Conservation (phyloP, 2,113 vertebrate genomes). For the Halcyon senegalensis region DNA sequence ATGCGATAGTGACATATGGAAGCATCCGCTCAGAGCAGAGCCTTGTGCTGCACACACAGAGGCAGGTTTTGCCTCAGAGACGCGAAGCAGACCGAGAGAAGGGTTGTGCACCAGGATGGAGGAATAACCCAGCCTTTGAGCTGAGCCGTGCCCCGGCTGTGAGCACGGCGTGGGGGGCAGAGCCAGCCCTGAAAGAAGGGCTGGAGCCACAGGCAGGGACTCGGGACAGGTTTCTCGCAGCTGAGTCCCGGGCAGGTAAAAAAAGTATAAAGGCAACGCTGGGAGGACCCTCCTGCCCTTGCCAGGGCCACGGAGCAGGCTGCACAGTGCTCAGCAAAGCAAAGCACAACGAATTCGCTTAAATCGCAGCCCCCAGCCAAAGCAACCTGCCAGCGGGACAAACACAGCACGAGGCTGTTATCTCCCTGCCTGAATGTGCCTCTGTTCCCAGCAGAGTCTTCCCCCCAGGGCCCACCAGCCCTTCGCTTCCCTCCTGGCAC, state of each 20-base stretch:
- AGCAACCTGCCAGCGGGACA: not conserved
- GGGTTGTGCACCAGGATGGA: rapidly evolving
- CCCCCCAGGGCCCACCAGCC: not conserved
- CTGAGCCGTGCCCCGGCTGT: not conserved
- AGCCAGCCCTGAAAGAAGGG: not conserved
- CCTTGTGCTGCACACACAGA: rapidly evolving
- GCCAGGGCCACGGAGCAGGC: not conserved
- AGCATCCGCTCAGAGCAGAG: not conserved
- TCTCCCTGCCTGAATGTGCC: not conserved
- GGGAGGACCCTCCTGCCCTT: not conserved
- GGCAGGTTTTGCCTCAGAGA: not conserved
- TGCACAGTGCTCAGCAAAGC: rapidly evolving
- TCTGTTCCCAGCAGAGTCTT: not conserved
- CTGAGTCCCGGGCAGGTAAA: not conserved
- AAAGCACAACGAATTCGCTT: not conserved
- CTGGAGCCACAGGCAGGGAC: not conserved
- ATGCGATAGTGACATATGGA: not conserved
- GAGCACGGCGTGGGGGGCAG: rapidly evolving
- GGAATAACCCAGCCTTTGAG: not conserved
- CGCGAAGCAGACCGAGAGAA: not conserved
- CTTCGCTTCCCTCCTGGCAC: not conserved
- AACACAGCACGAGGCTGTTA: not conserved
- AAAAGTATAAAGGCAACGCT: rapidly evolving
- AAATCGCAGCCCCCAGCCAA: not conserved
- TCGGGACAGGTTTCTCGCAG: not conserved